Base-by-base conservation (phyloP, 2,797 vertebrate genomes). In the Sebastes kiyomatsui region DNA sequence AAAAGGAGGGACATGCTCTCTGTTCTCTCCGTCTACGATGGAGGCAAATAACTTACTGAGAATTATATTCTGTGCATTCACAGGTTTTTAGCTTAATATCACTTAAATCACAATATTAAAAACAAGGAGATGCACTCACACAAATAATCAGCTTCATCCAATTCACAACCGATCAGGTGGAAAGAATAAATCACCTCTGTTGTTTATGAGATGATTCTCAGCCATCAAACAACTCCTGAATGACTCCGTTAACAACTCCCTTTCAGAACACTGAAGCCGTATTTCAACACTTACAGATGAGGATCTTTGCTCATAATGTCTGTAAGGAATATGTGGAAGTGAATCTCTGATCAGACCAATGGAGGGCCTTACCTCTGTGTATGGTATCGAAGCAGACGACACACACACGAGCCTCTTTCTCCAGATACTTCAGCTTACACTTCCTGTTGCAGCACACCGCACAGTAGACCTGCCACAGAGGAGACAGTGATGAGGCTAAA, bases 321-420 rank as follows among this genome's bases (percentile, higher is more conserved):
- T 22, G 46, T 11, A 2, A 16, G 11, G 72, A 13, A 75, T 2
- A 18, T 13, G 52, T 30, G 10, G 14, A 59, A 58, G 28, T 20
- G 60, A 75, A 13, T 38, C 35, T 38, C 4, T 38, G 35, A 59
- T 55, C 32, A 20, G 49, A 49, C 22, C 32, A 14, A 38, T 56
- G 49, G 11, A 7, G 56, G 79, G 5, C 9, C 94, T 96, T 96
- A 99, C 98, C 97, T 97, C 93, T 97, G 91, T 95, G 97, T 87
- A 99, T 97, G 76, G 92, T 89, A 30, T 97, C 95, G 35, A 96
- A 97, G 94, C 98, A 99, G 92, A 95, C 65, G 87, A 96, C 93
- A 84, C 98, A 99, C 56, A 99, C 98, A 62, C 98, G 96, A 78
- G 98, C 98, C 94, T 99, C 98, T 75, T 98, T 99, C 62, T 99